These are phyloP conservation scores for Palloptera scutellata DNA, from an alignment of 2,888 invertebrate species.

Conservation along the genomic window DNA sequence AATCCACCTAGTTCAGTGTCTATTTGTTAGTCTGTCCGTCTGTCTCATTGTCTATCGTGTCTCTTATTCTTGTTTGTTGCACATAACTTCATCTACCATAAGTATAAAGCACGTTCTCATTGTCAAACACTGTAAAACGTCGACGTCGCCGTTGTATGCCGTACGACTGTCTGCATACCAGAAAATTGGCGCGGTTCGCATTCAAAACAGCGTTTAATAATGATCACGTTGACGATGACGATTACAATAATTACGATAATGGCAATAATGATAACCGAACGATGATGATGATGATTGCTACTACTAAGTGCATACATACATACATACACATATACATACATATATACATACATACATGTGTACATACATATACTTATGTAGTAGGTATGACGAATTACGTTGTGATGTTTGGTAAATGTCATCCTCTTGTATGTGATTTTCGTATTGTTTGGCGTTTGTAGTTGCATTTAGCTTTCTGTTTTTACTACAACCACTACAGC, in stretches of 20 bases:
- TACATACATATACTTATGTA: slow-evolving; percentile 3
- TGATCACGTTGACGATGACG: neutral
- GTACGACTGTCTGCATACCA: neutral
- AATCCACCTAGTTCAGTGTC: slow-evolving; percentile 10
- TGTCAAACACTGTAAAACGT: neutral
- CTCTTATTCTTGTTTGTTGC: neutral
- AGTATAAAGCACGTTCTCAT: neutral
- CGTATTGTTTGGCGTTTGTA: no score
- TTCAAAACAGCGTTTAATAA: neutral
- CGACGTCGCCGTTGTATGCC: slow-evolving; percentile 4
- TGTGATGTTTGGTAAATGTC: neutral
- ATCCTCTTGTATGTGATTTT: no score
- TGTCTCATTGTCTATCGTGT: neutral
- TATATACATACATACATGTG: neutral
- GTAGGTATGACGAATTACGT: neutral
- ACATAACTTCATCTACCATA: neutral
- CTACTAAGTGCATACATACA: neutral
- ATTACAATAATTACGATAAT: neutral
- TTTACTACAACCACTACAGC: no score
- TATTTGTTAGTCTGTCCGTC: neutral
- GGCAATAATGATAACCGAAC: neutral
- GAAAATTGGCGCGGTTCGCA: neutral
- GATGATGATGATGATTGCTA: neutral
- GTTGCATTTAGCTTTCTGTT: no score
- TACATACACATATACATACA: neutral